Evolutionary conservation across 2,113 vertebrate genomes (phyloP).

Genomic region (Poeciliopsis retropinna): DNA sequence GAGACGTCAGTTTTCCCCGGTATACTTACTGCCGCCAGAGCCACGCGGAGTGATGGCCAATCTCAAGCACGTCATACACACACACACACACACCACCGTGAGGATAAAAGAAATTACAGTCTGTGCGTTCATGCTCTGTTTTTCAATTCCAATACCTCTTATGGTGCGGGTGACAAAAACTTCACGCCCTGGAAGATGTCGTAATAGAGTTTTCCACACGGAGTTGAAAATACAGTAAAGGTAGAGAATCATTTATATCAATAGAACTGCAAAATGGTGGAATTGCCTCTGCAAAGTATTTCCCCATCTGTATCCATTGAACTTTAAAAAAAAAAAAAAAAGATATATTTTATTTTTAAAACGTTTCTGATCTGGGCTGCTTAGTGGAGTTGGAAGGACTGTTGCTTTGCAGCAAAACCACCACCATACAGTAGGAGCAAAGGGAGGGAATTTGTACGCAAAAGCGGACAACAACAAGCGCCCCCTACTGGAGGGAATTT

Average conservation of each 20-base stretch:
- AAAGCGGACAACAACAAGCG: too few relatives aligned
- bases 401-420: background rate
- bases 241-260: too few relatives aligned
- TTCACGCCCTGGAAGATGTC: background rate
- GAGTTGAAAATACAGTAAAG: background rate
- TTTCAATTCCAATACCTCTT: background rate
- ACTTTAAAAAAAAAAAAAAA: too few relatives aligned
- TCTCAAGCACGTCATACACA: background rate
- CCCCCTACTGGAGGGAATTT: too few relatives aligned
- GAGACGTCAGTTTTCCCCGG: constrained; percentile 35
- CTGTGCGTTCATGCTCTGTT: background rate
- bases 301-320: too few relatives aligned
- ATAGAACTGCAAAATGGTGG: too few relatives aligned
- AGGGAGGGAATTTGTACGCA: too few relatives aligned
- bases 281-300: too few relatives aligned
- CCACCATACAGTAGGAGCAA: too few relatives aligned
- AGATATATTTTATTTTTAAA: too few relatives aligned
- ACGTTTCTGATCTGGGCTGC: too few relatives aligned
- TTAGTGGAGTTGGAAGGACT: background rate
- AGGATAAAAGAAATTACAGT: background rate
- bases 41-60: background rate
- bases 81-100: background rate
- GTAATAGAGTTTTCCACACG: background rate
- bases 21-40: background rate
- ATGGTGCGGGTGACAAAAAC: background rate